phyloP scores from a whole-genome alignment of 2,113 vertebrate genomes.

The Mungos mungo region DNA sequence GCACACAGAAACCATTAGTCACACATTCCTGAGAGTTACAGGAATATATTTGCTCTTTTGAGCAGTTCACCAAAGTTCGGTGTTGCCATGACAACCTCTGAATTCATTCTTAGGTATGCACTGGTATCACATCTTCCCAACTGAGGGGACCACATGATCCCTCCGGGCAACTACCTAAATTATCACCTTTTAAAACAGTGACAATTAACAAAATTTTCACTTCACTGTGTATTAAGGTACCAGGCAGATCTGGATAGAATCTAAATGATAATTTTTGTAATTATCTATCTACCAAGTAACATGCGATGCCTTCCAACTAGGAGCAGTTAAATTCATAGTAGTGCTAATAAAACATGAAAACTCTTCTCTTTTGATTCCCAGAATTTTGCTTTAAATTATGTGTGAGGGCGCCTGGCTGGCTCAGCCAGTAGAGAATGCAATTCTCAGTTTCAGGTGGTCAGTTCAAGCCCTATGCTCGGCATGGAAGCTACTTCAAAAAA shows the following conservation, averaged over 20 bases:
- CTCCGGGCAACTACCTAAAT: constrained; percentile 67
- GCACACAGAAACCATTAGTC: neutral
- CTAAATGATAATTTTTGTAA: constrained; percentile 75
- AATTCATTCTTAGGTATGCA: constrained; percentile 51
- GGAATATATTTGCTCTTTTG: constrained; percentile 15
- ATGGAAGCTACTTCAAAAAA: neutral
- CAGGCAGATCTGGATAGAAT: constrained; percentile 46
- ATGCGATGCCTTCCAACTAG: constrained; percentile 6
- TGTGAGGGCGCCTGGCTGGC: neutral
- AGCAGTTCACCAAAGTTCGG: constrained; percentile 27
- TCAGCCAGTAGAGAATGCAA: neutral
- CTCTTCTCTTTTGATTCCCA: neutral
- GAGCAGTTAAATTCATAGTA: constrained; percentile 50
- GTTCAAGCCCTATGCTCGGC: neutral
- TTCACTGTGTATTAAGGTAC: constrained; percentile 66
- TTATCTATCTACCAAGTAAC: constrained; percentile 64
- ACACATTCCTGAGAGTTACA: neutral
- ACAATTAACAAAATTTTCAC: constrained; percentile 76
- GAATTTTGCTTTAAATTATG: constrained; percentile 48
- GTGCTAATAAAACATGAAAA: constrained; percentile 40
- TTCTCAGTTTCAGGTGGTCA: neutral
- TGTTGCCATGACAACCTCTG: constrained; percentile 66
- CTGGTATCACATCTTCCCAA: constrained; percentile 31
- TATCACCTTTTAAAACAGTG: constrained; percentile 70
- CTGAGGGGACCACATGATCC: constrained; percentile 26